Base-by-base conservation (phyloP, 1,140 invertebrate genomes). In the Drosophila bocqueti region DNA sequence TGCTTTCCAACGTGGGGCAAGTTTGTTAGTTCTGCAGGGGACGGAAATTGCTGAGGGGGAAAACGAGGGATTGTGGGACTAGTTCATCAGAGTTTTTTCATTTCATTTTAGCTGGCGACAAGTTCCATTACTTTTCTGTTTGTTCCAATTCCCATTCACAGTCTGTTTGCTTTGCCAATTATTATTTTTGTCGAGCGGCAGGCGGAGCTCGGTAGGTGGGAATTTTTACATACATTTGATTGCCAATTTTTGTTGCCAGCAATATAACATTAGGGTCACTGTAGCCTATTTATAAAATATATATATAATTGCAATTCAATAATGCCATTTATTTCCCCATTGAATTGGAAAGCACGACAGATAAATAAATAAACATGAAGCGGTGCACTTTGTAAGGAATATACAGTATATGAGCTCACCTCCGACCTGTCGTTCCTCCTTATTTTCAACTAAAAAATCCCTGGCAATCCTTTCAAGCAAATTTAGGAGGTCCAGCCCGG, bases 41-140 rank as follows among this genome's bases (percentile, higher is more conserved):
- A 7, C 5, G 26, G 38, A 72, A 40, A 60, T 60, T 42, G 42
- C 26, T 36, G 38, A 2, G 43, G 29, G 16, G 24, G 11, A 36
- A 36, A 36, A 18, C 4, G 11, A 11, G 45, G n/a, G 18, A 34
- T 10, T 9, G 34, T 15, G 26, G n/a, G 40, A 38, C 31, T 49
- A 71, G 67, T 73, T 73, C 45, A 72, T 73, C 55, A 61, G 54
- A 61, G 42, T 73, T 52, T 61, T 67, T 59, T 59, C 63, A 62
- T 55, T 55, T 26, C 36, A 26, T 43, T 69, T 52, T 34, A 34
- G 40, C 49, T 18, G 40, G 49, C 36, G 67, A 42, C 52, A 73
- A 73, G 24, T 60, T 73, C 38, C 47, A 49, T 52, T 67, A 45
- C 24, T 24, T 71, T 69, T 67, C 62, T 64, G 43, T 46, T 69